Evolutionary conservation across 1,140 invertebrate genomes (phyloP).

Genomic region (Drosophila busckii): DNA sequence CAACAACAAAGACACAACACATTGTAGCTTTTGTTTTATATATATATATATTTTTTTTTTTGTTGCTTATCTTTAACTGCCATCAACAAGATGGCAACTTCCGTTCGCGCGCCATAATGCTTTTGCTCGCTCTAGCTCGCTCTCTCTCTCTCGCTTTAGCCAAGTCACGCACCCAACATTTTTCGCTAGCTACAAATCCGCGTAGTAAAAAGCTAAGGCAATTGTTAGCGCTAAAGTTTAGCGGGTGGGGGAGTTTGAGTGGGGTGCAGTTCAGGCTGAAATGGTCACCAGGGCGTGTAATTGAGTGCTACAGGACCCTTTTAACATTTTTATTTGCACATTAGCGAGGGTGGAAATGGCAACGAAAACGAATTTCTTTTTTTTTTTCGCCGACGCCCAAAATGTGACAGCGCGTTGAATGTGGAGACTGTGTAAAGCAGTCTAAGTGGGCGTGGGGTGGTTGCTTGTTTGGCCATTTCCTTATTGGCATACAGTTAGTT

Average conservation of each 20-base stretch:
- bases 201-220: conserved; percentile 24
- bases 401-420: conserved; percentile 74
- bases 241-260: not conserved
- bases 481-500: conserved; percentile 63
- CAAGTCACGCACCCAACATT: conserved; percentile 58
- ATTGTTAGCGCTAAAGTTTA: not conserved
- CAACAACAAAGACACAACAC: conserved; percentile 35
- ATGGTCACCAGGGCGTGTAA: conserved; percentile 79
- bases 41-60: conserved; percentile 39
- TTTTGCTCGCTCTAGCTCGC: too few relatives aligned
- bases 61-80: conserved; percentile 78
- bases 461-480: conserved; percentile 21
- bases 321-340: conserved; percentile 79
- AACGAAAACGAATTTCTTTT: too few relatives aligned
- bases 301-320: conserved; percentile 79
- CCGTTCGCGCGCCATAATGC: conserved; percentile 78
- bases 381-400: too few relatives aligned
- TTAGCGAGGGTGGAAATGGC: conserved; percentile 78
- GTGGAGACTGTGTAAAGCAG: conserved; percentile 44
- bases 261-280: conserved; percentile 48
- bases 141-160: too few relatives aligned
- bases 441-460: not conserved
- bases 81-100: conserved; percentile 79
- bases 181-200: conserved; percentile 9
- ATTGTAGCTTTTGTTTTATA: conserved; percentile 32